These are phyloP conservation scores for Dermolepida albohirtum DNA, from an alignment of 2,888 invertebrate genomes.

Conservation along the genomic window DNA sequence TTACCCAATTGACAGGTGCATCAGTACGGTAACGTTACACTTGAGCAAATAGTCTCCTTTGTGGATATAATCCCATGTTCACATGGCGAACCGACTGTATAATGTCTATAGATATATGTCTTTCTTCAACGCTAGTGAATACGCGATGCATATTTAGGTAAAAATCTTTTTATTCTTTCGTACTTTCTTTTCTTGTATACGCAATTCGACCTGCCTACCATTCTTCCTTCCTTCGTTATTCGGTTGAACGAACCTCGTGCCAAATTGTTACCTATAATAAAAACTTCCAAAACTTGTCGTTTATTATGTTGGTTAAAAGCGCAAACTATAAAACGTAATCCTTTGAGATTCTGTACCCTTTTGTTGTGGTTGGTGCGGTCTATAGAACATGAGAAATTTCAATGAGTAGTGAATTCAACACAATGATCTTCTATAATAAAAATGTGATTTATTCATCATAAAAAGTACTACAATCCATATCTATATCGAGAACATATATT, in stretches of 20 bases:
- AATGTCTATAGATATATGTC: conserved; percentile 27
- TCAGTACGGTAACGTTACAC: conserved; percentile 34
- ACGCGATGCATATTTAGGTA: conserved; percentile 31
- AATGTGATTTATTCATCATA: conserved; percentile 15
- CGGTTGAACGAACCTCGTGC: conserved; percentile 33
- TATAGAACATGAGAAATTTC: conserved; percentile 24
- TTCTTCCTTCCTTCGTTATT: neutral
- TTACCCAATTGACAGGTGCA: conserved; percentile 38
- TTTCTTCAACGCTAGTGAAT: conserved; percentile 21
- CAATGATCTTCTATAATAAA: conserved; percentile 9
- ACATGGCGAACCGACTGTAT: conserved; percentile 32
- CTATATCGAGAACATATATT: neutral
- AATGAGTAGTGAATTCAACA: conserved; percentile 14
- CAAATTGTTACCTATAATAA: conserved; percentile 27
- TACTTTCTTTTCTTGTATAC: conserved; percentile 5
- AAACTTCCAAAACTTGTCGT: conserved; percentile 16
- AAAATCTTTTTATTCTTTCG: conserved; percentile 11
- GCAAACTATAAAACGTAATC: conserved; percentile 31
- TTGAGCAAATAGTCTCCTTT: conserved; percentile 27
- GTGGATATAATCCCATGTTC: conserved; percentile 31
- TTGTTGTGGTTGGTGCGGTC: conserved; percentile 23
- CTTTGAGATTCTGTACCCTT: conserved; percentile 29
- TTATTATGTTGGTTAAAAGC: conserved; percentile 23
- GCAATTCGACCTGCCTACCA: conserved; percentile 20
- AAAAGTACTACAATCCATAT: neutral